phyloP scores from a whole-genome alignment of 2,888 invertebrate genomes.

The Drosophila paracracens region DNA sequence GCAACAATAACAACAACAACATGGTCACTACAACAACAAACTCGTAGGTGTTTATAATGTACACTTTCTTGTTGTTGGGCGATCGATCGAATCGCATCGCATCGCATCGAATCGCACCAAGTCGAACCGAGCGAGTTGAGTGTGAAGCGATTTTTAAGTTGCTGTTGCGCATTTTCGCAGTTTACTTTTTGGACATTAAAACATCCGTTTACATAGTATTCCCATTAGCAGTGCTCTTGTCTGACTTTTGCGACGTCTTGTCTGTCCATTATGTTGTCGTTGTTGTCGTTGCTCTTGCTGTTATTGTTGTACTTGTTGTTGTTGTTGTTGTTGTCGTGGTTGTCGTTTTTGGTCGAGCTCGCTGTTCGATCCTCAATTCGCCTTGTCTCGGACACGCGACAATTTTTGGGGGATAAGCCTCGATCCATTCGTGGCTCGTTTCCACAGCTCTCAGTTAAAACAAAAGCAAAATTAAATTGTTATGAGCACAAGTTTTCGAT shows the following conservation, averaged over 20 bases:
- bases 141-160: constrained; percentile 63
- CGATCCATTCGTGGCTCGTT: constrained; percentile 21
- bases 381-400: constrained; percentile 78
- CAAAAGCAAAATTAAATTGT: constrained; percentile 80
- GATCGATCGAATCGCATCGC: constrained; percentile 59
- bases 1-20: constrained; percentile 20
- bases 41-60: constrained; percentile 79
- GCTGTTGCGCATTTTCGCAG: constrained; percentile 72
- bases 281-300: constrained; percentile 8
- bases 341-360: constrained; percentile 9
- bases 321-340: constrained; percentile 13
- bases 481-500: constrained; percentile 79
- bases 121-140: constrained; percentile 23
- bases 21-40: constrained; percentile 41
- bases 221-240: constrained; percentile 82
- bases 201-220: constrained; percentile 83
- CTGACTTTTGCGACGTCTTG: constrained; percentile 63
- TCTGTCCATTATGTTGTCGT: constrained; percentile 53
- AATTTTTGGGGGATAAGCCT: constrained; percentile 62
- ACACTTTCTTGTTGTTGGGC: constrained; percentile 75
- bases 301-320: constrained; percentile 26
- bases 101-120: constrained; percentile 14
- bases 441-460: constrained; percentile 46
- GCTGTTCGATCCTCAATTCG: constrained; percentile 49
- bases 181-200: constrained; percentile 82